Evolutionary conservation across 1,140 invertebrate species (phyloP), one percentile per base, ranked within the genome.

Genomic region (Protaetia brevitarsis): DNA sequence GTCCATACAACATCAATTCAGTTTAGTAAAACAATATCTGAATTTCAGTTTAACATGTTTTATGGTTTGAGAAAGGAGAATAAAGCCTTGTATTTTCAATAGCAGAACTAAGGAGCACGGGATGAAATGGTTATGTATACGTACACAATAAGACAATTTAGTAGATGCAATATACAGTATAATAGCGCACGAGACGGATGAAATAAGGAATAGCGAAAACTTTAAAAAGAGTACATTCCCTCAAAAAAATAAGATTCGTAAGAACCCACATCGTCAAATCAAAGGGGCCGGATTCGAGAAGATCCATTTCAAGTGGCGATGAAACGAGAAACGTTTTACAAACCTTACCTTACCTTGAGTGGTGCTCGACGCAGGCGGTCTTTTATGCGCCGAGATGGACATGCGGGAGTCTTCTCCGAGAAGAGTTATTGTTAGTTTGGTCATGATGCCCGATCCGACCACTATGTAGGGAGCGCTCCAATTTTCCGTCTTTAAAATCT

Each of bases 261-360:
- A 51, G 26, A 51, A n/a, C n/a, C n/a, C n/a, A n/a, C 41, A 19
- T 51, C 41, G 41, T 51, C 41, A 51, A 51, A n/a, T 51, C 41
- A 51, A 51, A 51, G 41, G 41, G 41, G 41, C n/a, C n/a, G n/a
- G 26, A 51, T 51, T 51, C 41, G 26, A 51, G 41, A 51, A 51
- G 41, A 51, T 51, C 41, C 41, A 51, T 51, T 51, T 51, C 41
- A 23, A 51, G 41, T 19, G 19, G 41, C 16, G 19, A 51, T 51
- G 41, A 19, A 51, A 51, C 41, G 41, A 51, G 41, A 51, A 51
- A 51, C 41, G 41, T 51, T 51, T 51, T 51, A 51, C 41, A 51
- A 51, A 51, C 41, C 41, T 51, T 51, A 51, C 41, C 41, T 51
- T 51, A 23, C 41, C n/a, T n/a, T n/a, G 41, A 51, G 41, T 19